Evolutionary conservation across 2,888 invertebrate genomes (phyloP).

Genomic region (Latrodectus hesperus): DNA sequence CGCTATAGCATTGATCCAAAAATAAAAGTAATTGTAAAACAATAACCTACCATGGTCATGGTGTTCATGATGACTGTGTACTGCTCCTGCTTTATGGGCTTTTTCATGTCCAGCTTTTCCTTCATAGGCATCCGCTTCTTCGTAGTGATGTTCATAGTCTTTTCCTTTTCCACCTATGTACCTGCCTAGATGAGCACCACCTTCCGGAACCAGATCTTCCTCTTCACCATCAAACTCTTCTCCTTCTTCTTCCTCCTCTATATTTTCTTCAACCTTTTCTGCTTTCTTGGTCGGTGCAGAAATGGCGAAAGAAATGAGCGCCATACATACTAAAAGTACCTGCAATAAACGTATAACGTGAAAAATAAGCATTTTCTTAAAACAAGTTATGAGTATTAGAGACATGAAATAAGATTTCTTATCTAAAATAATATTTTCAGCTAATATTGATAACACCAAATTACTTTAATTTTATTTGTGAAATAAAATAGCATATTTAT

Average conservation of each 20-base stretch:
- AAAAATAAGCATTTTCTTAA: no score
- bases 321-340: constrained; percentile 27
- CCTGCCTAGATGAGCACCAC: constrained; percentile 46
- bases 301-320: constrained; percentile 23
- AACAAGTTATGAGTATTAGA: no score
- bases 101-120: constrained; percentile 57
- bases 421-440: no score
- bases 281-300: constrained; percentile 24
- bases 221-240: constrained; percentile 34
- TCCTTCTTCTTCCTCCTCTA: constrained; percentile 24
- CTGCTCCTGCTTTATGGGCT: constrained; percentile 46
- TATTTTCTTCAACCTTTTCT: constrained; percentile 32
- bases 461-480: no score
- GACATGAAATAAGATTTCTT: no score
- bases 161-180: constrained; percentile 42
- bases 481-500: no score
- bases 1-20: no score
- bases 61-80: constrained; percentile 33
- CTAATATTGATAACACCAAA: no score
- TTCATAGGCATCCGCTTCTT: constrained; percentile 53
- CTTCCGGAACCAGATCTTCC: constrained; percentile 34
- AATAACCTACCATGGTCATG: constrained; percentile 40
- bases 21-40: background rate
- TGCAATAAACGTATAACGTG: background rate
- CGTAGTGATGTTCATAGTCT: constrained; percentile 54